Evolutionary conservation across 2,797 vertebrate species (phyloP).

Genomic region (Hemibagrus guttatus): DNA sequence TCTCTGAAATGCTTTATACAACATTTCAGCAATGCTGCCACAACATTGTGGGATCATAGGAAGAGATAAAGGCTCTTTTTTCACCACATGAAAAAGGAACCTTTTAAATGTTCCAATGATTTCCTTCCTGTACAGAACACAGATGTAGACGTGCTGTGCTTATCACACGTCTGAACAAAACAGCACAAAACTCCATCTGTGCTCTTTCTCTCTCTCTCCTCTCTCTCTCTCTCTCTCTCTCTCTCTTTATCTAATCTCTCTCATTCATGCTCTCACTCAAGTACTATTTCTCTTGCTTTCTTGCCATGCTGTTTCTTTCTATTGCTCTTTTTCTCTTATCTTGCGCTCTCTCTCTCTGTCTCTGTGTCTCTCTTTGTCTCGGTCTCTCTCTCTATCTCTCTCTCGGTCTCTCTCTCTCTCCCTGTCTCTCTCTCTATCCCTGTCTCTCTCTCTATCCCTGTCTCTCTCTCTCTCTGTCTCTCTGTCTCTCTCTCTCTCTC

Average conservation of each 20-base stretch:
- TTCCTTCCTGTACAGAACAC: slow-evolving; percentile 6
- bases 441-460: not conserved
- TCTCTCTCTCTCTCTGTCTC: not conserved
- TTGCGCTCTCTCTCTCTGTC: not conserved
- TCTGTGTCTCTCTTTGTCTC: not conserved
- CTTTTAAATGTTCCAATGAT: not conserved
- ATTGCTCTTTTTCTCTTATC: accelerated
- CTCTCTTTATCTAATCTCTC: too few relatives aligned
- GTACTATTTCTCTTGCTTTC: too few relatives aligned
- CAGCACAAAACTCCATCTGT: not conserved
- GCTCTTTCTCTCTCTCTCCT: not conserved
- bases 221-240: not conserved
- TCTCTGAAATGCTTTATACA: not conserved
- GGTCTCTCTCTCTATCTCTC: not conserved
- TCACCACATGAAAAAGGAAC: not conserved
- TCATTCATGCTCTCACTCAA: not conserved
- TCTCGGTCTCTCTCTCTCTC: not conserved
- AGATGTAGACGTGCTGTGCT: not conserved
- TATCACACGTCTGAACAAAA: not conserved
- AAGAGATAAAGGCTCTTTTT: not conserved
- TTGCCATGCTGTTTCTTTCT: not conserved
- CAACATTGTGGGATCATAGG: not conserved
- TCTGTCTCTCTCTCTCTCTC: not conserved
- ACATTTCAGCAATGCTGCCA: not conserved
- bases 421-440: not conserved